Evolutionary conservation across 2,113 vertebrate genomes (phyloP).

Genomic region (Carlito syrichta): DNA sequence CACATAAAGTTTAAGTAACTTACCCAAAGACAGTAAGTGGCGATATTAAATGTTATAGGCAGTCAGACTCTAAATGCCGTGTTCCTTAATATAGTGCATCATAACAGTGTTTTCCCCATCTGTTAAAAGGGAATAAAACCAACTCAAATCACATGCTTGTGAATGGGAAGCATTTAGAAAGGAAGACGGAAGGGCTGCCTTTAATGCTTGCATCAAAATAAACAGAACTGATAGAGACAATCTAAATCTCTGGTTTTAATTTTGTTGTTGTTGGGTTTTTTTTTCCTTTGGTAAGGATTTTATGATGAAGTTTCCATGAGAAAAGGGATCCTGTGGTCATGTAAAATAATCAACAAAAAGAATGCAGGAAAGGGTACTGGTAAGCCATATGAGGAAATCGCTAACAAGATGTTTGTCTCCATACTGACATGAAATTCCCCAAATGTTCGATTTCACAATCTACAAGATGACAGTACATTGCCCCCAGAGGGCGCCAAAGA

Average conservation of each 20-base stretch:
- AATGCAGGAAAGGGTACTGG: slow-evolving; percentile 63
- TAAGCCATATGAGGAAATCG: slow-evolving; percentile 62
- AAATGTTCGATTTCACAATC: not conserved
- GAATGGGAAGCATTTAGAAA: not conserved
- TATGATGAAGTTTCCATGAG: slow-evolving; percentile 76
- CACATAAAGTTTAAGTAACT: not conserved
- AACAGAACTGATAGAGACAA: slow-evolving; percentile 62
- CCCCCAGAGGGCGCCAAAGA: slow-evolving; percentile 55
- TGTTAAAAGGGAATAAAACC: not conserved
- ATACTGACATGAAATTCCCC: not conserved
- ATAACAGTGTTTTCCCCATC: not conserved
- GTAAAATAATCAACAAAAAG: slow-evolving; percentile 71
- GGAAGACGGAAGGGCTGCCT: slow-evolving; percentile 5
- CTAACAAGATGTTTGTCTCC: slow-evolving; percentile 61
- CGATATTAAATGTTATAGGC: not conserved
- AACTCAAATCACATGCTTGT: slow-evolving; percentile 31
- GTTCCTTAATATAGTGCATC: not conserved
- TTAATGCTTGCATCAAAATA: slow-evolving; percentile 58
- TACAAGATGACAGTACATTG: not conserved
- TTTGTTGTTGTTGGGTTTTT: slow-evolving; percentile 49
- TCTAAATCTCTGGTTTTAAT: slow-evolving; percentile 67
- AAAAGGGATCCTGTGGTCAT: slow-evolving; percentile 68
- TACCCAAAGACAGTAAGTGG: not conserved
- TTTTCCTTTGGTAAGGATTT: slow-evolving; percentile 38
- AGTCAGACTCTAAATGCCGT: not conserved